A percentile compares a stretch with the other conserved stretches of the same genome.
These are phyloP conservation scores for Polydesmus complanatus DNA, from an alignment of 2,888 invertebrate species.

Conservation along the genomic window DNA sequence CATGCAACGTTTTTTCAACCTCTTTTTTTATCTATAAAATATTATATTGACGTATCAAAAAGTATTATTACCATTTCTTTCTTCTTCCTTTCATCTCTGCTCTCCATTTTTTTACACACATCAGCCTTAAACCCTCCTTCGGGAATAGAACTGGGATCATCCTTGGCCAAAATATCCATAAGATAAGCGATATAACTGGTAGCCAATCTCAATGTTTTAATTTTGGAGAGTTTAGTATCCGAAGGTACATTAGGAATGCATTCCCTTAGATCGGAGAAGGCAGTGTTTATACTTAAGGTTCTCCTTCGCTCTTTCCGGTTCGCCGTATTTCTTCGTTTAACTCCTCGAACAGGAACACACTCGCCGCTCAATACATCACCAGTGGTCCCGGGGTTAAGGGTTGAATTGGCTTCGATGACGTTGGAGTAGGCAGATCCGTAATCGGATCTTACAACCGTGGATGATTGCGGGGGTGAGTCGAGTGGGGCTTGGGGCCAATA, in stretches of 20 bases:
- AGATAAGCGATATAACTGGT: constrained; percentile 86
- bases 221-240: constrained; percentile 87
- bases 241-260: constrained; percentile 93
- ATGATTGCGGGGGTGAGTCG: neutral
- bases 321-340: constrained; percentile 74
- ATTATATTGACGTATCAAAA: too few relatives aligned
- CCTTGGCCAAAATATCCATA: constrained; percentile 71
- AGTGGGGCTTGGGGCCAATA: neutral
- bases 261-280: constrained; percentile 78
- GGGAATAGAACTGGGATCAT: constrained; percentile 51
- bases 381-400: neutral
- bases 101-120: constrained; percentile 38
- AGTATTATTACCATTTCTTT: constrained; percentile 21
- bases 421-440: neutral
- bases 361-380: neutral
- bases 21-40: too few relatives aligned
- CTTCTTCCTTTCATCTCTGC: constrained; percentile 23
- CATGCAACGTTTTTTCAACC: neutral
- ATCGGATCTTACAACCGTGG: neutral
- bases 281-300: constrained; percentile 88
- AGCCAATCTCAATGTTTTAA: constrained; percentile 83
- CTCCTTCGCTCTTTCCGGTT: constrained; percentile 86
- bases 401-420: neutral
- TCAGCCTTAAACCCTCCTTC: constrained; percentile 69
- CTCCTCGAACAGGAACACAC: constrained; percentile 23